Conservation (phyloP, 2,113 vertebrate species). For the Girardinichthys multiradiatus region DNA sequence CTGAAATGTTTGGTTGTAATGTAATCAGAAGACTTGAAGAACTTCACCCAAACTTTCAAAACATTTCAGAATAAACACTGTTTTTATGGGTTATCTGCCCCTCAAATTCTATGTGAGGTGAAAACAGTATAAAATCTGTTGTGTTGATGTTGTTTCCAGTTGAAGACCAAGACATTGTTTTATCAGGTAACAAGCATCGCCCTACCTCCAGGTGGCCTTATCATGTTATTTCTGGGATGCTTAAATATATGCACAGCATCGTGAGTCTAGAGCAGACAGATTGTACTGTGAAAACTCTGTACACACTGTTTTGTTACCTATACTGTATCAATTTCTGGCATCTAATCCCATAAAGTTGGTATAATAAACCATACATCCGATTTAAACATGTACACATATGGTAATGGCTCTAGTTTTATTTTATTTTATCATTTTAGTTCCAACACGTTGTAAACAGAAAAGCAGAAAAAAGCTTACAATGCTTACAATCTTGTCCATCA, state of each 20-base stretch:
- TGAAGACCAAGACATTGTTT: slow-evolving; percentile 22
- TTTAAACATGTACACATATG: background rate
- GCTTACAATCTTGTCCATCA: background rate
- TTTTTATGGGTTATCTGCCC: slow-evolving; percentile 17
- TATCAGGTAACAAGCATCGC: slow-evolving; percentile 15
- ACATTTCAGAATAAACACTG: background rate
- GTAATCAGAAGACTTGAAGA: background rate
- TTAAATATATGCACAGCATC: slow-evolving; percentile 3
- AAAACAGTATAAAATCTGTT: slow-evolving; percentile 6
- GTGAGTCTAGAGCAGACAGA: background rate
- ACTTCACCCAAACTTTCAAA: background rate
- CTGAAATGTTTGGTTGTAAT: background rate
- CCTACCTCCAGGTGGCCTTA: slow-evolving; percentile 15
- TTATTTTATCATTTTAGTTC: background rate
- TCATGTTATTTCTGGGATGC: background rate
- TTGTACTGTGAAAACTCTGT: background rate
- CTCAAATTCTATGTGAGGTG: background rate
- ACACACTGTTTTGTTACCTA: background rate
- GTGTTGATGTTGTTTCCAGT: slow-evolving; percentile 3
- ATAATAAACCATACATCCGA: background rate
- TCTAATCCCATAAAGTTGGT: background rate
- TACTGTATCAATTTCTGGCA: too few species aligned
- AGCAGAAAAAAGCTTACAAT: background rate
- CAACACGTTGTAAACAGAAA: background rate
- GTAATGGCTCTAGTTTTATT: background rate